Evolutionary conservation across 2,797 vertebrate species (phyloP).

Genomic region (Brachymystax lenok): DNA sequence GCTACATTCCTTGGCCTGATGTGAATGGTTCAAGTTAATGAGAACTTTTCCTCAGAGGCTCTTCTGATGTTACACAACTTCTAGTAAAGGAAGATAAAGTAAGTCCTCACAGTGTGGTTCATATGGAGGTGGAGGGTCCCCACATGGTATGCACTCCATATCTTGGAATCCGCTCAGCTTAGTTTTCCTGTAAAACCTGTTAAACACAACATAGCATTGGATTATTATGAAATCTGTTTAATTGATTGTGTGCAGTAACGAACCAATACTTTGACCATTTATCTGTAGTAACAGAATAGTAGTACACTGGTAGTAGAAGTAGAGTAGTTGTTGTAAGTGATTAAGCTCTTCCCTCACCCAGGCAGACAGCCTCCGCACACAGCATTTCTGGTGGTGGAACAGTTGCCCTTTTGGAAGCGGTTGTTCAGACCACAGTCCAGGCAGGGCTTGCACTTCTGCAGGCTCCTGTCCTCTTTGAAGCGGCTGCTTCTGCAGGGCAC

Average conservation of each 20-base stretch:
- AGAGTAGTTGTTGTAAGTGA: background rate
- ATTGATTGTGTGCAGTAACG: background rate
- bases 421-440: conserved; percentile 90
- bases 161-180: conserved; percentile 97
- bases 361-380: conserved; percentile 93
- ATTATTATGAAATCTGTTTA: background rate
- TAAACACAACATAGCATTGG: background rate
- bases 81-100: conserved; percentile 23
- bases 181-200: conserved; percentile 95
- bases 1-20: conserved; percentile 26
- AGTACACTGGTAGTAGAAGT: background rate
- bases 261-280: background rate
- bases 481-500: conserved; percentile 90
- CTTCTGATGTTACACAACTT: conserved; percentile 24
- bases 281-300: background rate
- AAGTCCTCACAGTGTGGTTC: conserved; percentile 93
- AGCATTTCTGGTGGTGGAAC: conserved; percentile 87
- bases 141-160: conserved; percentile 96
- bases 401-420: conserved; percentile 94
- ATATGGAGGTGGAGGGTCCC: conserved; percentile 92
- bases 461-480: conserved; percentile 95
- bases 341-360: conserved; percentile 79
- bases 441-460: conserved; percentile 96
- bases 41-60: too few relatives aligned
- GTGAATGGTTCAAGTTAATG: conserved; percentile 70